Percentiles rank a stretch among this genome's conserved stretches.
phyloP scores from a whole-genome alignment of 23 tunicate genomes.

The Aplidium turbinatum region DNA sequence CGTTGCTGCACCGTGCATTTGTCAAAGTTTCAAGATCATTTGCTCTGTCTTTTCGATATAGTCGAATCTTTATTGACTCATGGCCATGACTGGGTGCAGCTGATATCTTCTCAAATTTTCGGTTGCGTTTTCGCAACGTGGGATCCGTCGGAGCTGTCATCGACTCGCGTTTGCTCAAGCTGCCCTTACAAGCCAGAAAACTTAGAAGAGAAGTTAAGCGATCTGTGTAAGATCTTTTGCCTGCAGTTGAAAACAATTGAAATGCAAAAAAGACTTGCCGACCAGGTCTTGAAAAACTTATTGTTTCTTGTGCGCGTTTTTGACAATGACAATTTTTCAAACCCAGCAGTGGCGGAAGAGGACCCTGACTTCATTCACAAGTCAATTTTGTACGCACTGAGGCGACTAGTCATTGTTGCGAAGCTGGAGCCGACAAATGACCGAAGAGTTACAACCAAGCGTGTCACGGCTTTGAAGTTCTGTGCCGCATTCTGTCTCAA shows the following conservation, averaged over 20 bases:
- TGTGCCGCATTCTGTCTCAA: constrained; percentile 62
- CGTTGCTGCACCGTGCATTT: constrained; percentile 35
- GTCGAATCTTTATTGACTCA: constrained; percentile 49
- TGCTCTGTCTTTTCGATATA: constrained; percentile 21
- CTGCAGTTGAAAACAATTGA: constrained; percentile 40
- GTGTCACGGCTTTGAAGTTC: constrained; percentile 69
- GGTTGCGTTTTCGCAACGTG: constrained; percentile 54
- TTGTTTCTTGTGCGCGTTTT: constrained; percentile 51
- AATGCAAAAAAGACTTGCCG: constrained; percentile 43
- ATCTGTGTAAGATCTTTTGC: constrained; percentile 34
- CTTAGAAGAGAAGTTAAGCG: constrained; percentile 35
- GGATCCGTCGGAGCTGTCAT: constrained; percentile 45
- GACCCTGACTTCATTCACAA: constrained; percentile 2
- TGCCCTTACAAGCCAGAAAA: constrained; percentile 35
- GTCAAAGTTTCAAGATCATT: constrained; percentile 8
- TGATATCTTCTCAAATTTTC: constrained; percentile 56
- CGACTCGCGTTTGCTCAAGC: neutral
- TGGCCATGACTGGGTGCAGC: constrained; percentile 80
- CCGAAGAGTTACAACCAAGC: constrained; percentile 47
- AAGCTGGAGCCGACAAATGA: constrained; percentile 55
- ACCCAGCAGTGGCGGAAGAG: neutral
- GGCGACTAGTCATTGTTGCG: constrained; percentile 23
- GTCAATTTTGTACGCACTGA: constrained; percentile 18
- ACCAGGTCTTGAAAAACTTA: constrained; percentile 68
- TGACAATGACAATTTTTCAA: neutral